Evolutionary conservation across 2,113 vertebrate species (phyloP), one percentile per base, ranked within the genome.

Genomic region (Chamaetylas fuelleborni): DNA sequence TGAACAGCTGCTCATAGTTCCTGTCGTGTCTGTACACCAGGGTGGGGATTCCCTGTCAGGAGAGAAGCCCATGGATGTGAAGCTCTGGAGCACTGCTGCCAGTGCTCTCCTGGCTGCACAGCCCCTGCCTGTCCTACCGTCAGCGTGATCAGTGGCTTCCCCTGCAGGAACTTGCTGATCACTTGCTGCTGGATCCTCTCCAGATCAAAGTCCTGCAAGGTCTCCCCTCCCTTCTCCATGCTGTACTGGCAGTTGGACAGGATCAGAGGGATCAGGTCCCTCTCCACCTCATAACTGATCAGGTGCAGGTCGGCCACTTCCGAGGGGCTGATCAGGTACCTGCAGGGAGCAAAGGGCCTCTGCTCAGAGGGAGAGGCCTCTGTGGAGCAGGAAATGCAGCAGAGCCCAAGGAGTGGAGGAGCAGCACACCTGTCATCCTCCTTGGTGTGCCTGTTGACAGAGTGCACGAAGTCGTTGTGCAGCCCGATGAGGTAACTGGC

Each of bases 241-340:
- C 96, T 98, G 97, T 99, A 99, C 97, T 99, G 99, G 92, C 98
- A 99, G 97, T 99, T 99, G 93, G 99, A 98, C 53, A 99, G 96
- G 77, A 99, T 97, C 94, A 99, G 97, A 3, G 99, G 99, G 64
- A 98, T 97, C 92, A 99, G 93, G 95, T 99, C 99, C 43, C 96
- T 98, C 83, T 99, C 98, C 26, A 98, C 88, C 54, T 99, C 99
- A 0, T 99, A 99, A 28, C 97, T 98, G 90, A 99, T 98, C 87
- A 99, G 96, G 8, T 99, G 99, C 93, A 99, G 97, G 88, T 99
- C 99, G 0, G 98, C 96, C 86, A 99, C 98, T 93, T 99, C 99
- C 0, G 97, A 98, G 2, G 98, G 98, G 38, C 98, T 98, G 33
- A 99, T 95, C 24, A 97, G 96, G 86, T 99, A 99, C 95, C 99